phyloP scores from a whole-genome alignment of 2,113 vertebrate species.

The Dicaeum eximium region DNA sequence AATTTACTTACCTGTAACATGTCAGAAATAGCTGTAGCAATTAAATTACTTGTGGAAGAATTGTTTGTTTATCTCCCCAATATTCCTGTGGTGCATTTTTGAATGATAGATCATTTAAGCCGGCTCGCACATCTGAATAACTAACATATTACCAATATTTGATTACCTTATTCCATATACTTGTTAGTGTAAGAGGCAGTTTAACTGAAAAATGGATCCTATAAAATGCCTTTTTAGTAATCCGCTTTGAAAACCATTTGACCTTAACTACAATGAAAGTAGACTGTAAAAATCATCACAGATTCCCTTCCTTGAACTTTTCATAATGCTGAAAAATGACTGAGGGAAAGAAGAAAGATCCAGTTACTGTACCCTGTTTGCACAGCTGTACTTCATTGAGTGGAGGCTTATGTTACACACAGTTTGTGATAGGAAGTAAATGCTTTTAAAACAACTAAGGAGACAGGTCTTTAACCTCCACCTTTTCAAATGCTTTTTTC shows the following conservation, averaged over 20 bases:
- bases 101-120: neutral
- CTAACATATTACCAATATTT: neutral
- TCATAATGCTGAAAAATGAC: constrained; percentile 61
- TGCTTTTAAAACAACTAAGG: constrained; percentile 78
- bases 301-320: constrained; percentile 68
- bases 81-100: constrained; percentile 4
- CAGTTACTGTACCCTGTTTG: constrained; percentile 79
- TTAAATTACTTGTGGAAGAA: neutral
- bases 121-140: neutral
- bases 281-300: constrained; percentile 55
- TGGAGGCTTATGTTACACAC: constrained; percentile 75
- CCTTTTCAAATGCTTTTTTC: constrained; percentile 69
- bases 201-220: constrained; percentile 14
- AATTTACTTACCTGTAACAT: neutral
- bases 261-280: constrained; percentile 49
- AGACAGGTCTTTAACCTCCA: constrained; percentile 77
- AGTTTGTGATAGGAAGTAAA: constrained; percentile 80
- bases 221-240: constrained; percentile 56
- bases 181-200: constrained; percentile 6
- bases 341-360: constrained; percentile 61
- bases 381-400: constrained; percentile 83
- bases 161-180: neutral
- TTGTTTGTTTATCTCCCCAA: neutral
- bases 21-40: neutral
- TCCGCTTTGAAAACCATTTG: constrained; percentile 62